These are phyloP conservation scores for Arctocebus calabarensis DNA, from an alignment of 2,797 vertebrate species.

Conservation along the genomic window DNA sequence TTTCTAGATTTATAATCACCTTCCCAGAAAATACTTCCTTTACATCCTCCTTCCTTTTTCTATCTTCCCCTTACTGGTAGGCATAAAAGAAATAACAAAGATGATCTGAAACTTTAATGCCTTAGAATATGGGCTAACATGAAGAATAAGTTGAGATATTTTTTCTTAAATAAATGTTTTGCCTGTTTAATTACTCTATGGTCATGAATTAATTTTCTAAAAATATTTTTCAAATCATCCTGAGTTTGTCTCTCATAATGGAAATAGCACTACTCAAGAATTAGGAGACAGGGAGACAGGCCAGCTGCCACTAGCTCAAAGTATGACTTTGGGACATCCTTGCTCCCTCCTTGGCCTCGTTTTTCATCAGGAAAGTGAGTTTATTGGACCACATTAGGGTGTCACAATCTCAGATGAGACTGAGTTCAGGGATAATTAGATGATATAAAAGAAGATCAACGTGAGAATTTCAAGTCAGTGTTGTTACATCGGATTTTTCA, in stretches of 20 bases:
- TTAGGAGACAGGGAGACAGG: background rate
- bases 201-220: constrained; percentile 26
- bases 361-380: background rate
- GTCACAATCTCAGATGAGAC: background rate
- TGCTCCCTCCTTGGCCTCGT: background rate
- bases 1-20: background rate
- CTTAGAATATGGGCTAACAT: background rate
- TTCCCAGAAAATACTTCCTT: constrained; percentile 8
- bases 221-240: constrained; percentile 26
- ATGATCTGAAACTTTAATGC: background rate
- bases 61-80: background rate
- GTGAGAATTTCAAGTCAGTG: background rate
- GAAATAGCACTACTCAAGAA: background rate
- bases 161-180: background rate
- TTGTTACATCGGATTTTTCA: background rate
- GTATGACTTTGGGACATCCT: background rate
- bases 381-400: background rate
- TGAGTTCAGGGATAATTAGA: background rate
- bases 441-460: background rate
- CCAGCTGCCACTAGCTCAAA: background rate
- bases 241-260: background rate
- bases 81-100: background rate
- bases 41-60: background rate
- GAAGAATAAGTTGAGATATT: background rate
- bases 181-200: background rate